Evolutionary conservation across 2,888 invertebrate species (phyloP), one percentile per base, ranked within the genome.

Genomic region (Caradrina clavipalpis): DNA sequence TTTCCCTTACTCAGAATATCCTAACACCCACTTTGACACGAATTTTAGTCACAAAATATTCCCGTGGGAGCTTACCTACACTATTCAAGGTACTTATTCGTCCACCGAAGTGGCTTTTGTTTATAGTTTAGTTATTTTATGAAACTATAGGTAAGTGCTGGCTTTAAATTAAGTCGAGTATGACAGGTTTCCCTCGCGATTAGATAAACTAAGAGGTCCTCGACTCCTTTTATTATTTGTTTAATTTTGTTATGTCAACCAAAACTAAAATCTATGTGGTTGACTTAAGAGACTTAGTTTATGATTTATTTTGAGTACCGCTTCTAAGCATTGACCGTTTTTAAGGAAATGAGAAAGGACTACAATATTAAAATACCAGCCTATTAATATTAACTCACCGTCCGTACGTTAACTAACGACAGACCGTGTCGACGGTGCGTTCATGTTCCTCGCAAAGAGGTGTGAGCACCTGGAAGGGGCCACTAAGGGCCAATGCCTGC

Each of bases 41-140:
- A 39, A 50, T 54, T 67, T 67, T 50, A 64, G 69, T 69, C 68
- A 64, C 42, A 10, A 56, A 60, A 71, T 39, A 70, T 79, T 76
- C 67, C 76, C 76, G 66, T 73, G 78, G 54, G 66, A 77, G 54
- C 69, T 54, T 59, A 55, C 42, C 55, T 71, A 17, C 45, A 22
- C 21, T 63, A 67, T 59, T 50, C 35, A 57, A 71, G 17, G 45
- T 54, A 54, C 66, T 39, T 11, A 39, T 13, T 59, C 31, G 19
- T 50, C 53, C 53, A 63, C 60, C 69, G 60, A 61, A 78, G 76
- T 73, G 66, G 58, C 69, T 70, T 77, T 76, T 79, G 81, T 83
- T 71, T 54, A 63, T 54, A 59, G 13, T 67, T 77, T 73, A 35
- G 56, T 66, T 59, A 74, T 73, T 77, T 83, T 76, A 68, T 70